Evolutionary conservation across 2,888 invertebrate species (phyloP), one percentile per base, ranked within the genome.

Genomic region (Leucozona laternaria): DNA sequence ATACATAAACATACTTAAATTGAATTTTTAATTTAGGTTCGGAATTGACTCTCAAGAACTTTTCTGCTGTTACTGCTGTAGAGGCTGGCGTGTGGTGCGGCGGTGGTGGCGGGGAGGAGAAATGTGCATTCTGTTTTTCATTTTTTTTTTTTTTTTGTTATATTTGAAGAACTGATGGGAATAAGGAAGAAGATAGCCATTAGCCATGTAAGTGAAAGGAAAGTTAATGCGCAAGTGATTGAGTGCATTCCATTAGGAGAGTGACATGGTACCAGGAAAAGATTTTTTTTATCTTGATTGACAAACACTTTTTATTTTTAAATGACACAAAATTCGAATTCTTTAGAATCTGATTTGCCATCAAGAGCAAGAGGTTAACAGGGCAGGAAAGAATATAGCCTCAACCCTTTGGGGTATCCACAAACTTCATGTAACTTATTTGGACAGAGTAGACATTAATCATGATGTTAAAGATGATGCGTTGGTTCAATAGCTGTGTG

Each of bases 181-280:
- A 73, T 60, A 34, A 68, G 70, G 66, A 68, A 72, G 78, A 60
- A 17, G 48, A 48, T 66, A 45, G 1, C 45, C 62, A 60, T 45
- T 45, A 64, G 37, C n/a, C 58, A 43, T 58, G 60, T 25, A 77
- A 79, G 75, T 82, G 82, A 82, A 82, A 86, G 72, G 85, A 81
- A 72, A 78, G 28, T 22, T 48, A 40, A 13, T 78, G 50, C 20
- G 15, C 45, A 55, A 62, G 22, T 60, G 84, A 82, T 86, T 43
- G 81, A 81, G 72, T 62, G 48, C 43, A 53, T 82, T 78, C 28
- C 82, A 58, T 68, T 77, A 57, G 31, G 57, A 71, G 77, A 75
- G 72, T 81, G 81, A 78, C 77, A 58, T 28, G 72, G 40, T 64
- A 70, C 17, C 50, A 58, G 40, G 55, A 73, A 53, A 60, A 50